phyloP scores from a whole-genome alignment of 2,888 invertebrate genomes.

The Watsonalla binaria region DNA sequence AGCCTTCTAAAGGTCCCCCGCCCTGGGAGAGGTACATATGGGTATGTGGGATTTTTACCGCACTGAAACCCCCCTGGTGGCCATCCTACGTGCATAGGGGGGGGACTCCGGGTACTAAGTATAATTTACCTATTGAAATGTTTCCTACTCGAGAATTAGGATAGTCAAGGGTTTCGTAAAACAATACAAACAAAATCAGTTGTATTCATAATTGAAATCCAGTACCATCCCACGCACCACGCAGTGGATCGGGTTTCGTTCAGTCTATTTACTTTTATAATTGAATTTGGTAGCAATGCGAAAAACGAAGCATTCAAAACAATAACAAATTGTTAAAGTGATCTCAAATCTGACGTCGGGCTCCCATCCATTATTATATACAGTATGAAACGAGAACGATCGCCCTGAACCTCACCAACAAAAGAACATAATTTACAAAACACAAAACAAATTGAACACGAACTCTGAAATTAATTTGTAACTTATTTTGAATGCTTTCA shows the following conservation, averaged over 20 bases:
- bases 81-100: too few species aligned
- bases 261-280: neutral
- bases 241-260: neutral
- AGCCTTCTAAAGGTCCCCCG: too few species aligned
- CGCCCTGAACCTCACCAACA: neutral
- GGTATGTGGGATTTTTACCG: too few species aligned
- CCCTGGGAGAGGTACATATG: too few species aligned
- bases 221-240: neutral
- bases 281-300: neutral
- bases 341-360: conserved; percentile 2
- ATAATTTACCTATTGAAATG: too few species aligned
- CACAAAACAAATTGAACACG: conserved; percentile 11
- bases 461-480: conserved; percentile 37
- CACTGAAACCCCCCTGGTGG: too few species aligned
- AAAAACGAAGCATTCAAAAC: neutral
- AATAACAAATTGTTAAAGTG: neutral
- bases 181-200: too few species aligned
- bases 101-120: too few species aligned
- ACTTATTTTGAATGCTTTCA: conserved; percentile 34
- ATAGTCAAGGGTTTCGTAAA: too few species aligned
- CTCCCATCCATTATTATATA: conserved; percentile 1
- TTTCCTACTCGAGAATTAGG: too few species aligned
- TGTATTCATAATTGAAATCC: neutral
- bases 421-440: conserved; percentile 1
- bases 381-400: neutral